Conservation (phyloP, 2,113 vertebrate species). For the Ailuropoda melanoleuca region DNA sequence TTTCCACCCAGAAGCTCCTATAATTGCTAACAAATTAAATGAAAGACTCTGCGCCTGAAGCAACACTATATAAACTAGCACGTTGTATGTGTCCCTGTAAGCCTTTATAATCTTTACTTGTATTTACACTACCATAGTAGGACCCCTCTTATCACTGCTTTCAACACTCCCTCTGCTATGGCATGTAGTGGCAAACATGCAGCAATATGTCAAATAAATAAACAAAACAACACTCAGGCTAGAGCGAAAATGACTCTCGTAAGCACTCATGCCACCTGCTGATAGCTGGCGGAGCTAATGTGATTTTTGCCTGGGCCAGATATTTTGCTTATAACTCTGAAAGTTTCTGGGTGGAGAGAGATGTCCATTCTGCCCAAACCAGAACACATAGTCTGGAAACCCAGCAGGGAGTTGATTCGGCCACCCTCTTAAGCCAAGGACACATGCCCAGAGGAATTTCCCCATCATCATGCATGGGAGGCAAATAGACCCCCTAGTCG, state of each 20-base stretch:
- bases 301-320: background rate
- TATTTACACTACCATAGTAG: background rate
- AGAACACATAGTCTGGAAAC: background rate
- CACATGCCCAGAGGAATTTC: background rate
- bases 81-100: background rate
- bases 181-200: background rate
- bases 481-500: background rate
- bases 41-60: background rate
- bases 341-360: background rate
- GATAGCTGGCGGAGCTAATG: background rate
- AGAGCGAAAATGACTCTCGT: background rate
- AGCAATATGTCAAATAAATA: background rate
- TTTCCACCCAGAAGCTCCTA: constrained; percentile 4
- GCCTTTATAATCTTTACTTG: background rate
- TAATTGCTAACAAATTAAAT: background rate
- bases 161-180: background rate
- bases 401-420: background rate
- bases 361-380: background rate
- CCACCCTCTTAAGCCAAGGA: background rate
- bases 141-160: background rate
- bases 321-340: background rate
- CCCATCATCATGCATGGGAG: background rate
- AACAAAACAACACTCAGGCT: background rate
- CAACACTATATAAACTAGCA: background rate
- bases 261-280: background rate